Evolutionary conservation across 2,113 vertebrate genomes (phyloP), one percentile per base, ranked within the genome.

Genomic region (Guaruba guarouba): DNA sequence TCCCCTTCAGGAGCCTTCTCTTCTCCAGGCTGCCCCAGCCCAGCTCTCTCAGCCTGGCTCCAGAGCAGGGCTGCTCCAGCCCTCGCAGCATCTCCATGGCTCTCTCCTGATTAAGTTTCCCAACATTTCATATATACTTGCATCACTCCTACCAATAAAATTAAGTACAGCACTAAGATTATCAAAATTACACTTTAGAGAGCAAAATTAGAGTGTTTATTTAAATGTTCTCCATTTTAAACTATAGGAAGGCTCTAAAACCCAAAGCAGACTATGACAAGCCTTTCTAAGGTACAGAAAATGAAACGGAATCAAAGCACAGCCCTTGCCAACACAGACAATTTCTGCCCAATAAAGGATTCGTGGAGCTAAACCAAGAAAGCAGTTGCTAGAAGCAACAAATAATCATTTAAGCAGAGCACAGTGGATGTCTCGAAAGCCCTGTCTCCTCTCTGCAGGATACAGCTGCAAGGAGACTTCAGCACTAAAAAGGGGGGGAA

Each of bases 321-420:
- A 2, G 71, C 23, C 27, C 68, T 48, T 27, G 29, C 55, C 48
- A 64, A 67, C 18, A 12, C 16, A 13, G 71, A 46, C 48, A 28
- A 27, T 62, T 71, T 81, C 29, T 64, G 57, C 43, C 59, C 77
- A 89, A 59, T 48, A 87, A 86, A 89, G 59, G 25, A 76, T 57
- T 73, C 57, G 31, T 29, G 37, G 52, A 87, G 28, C 64, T 71
- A 57, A 93, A 88, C 1, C 20, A 76, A 85, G 52, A 19, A 91
- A 71, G 62, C 62, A 73, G 78, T 82, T 82, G 81, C 78, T 49
- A 73, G 62, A 92, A 94, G 93, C 66, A 92, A 93, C 35, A 92
- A 85, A 73, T 79, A 76, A 64, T 78, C 52, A 82, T 78, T 84
- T 35, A 23, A 91, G 69, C 62, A 84, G 86, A 92, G 41, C n/a